These are phyloP conservation scores for Schrankia costaestrigalis DNA, from an alignment of 2,888 invertebrate genomes.

Conservation along the genomic window DNA sequence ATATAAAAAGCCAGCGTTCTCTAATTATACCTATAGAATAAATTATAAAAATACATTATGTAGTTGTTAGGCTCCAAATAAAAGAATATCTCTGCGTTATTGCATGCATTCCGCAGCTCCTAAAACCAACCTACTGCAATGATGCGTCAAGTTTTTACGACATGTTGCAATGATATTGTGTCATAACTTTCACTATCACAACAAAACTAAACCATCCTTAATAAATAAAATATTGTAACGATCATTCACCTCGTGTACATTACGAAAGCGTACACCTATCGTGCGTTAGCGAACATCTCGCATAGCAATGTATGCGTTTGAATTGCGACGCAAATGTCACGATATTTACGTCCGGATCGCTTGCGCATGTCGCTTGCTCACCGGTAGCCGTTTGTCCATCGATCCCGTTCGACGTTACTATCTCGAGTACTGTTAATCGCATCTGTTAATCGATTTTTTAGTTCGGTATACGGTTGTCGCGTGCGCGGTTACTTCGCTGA, in stretches of 20 bases:
- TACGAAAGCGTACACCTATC: constrained; percentile 55
- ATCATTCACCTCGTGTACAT: constrained; percentile 71
- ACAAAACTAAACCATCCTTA: constrained; percentile 10
- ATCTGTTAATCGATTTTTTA: constrained; percentile 46
- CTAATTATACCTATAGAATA: no score
- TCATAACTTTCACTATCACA: no score
- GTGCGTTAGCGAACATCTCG: constrained; percentile 33
- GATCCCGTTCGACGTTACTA: constrained; percentile 59
- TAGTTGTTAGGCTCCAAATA: no score
- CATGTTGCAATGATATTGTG: no score
- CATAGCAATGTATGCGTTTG: constrained; percentile 18
- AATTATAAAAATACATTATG: no score
- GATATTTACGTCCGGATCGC: constrained; percentile 64
- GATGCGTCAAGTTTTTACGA: no score
- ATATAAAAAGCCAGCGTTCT: no score
- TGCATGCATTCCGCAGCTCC: no score
- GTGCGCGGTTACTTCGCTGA: constrained; percentile 33
- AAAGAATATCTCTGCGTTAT: no score
- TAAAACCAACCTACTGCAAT: no score
- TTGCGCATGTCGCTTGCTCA: constrained; percentile 45
- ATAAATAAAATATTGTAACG: constrained; percentile 37
- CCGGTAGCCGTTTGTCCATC: constrained; percentile 29
- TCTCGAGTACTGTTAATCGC: constrained; percentile 46
- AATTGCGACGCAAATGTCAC: constrained; percentile 39
- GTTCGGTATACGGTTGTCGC: constrained; percentile 27